Evolutionary conservation across 2,797 vertebrate genomes (phyloP).

Genomic region (Mormyrus hasselquistii): DNA sequence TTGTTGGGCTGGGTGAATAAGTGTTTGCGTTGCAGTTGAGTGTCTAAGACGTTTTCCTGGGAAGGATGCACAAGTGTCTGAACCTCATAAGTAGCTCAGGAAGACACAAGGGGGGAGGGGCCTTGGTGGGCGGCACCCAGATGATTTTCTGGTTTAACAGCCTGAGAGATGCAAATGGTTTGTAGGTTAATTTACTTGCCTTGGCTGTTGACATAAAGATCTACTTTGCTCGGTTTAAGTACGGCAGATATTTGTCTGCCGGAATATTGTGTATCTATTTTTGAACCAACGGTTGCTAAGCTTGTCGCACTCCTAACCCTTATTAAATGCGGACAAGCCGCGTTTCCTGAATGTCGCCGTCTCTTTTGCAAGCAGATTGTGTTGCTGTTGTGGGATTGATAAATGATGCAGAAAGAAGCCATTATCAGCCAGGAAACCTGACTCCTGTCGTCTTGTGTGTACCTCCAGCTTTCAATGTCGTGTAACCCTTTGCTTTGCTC

Average conservation of each 20-base stretch:
- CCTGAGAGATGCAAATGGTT: neutral
- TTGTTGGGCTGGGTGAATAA: neutral
- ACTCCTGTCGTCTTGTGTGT: neutral
- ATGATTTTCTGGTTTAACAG: neutral
- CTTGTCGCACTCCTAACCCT: neutral
- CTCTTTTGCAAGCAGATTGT: neutral
- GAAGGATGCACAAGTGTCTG: neutral
- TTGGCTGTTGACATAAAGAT: neutral
- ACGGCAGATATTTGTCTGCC: neutral
- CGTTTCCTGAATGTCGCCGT: neutral
- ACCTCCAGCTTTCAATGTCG: neutral
- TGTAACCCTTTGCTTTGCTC: neutral
- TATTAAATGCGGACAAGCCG: neutral
- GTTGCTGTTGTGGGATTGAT: neutral
- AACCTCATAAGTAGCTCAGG: neutral
- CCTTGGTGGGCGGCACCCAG: neutral
- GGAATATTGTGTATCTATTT: neutral
- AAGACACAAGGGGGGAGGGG: neutral
- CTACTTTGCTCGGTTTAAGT: neutral
- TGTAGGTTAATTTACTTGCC: neutral
- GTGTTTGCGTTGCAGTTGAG: neutral
- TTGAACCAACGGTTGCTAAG: neutral
- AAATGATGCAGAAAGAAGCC: constrained; percentile 13
- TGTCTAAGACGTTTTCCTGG: neutral
- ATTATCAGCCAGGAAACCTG: neutral